Evolutionary conservation across 1,140 invertebrate genomes (phyloP).

Genomic region (Dolichoris vasculosae): DNA sequence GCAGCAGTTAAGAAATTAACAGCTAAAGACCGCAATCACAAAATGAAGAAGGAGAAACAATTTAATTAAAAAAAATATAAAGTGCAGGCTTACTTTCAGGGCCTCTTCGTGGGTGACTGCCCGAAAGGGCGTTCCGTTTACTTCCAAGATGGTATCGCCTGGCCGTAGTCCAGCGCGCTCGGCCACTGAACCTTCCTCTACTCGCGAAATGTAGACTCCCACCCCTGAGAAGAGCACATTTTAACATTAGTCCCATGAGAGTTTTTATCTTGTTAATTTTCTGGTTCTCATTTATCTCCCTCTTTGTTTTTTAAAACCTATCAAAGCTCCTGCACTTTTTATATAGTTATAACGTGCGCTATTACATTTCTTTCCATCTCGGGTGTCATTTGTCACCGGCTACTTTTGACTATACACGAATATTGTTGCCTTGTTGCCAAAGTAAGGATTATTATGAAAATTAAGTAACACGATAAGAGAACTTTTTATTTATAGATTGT

Average conservation of each 20-base stretch:
- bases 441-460: not conserved
- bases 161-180: conserved; percentile 88
- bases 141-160: conserved; percentile 91
- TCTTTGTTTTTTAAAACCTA: not conserved
- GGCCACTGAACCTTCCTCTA: conserved; percentile 90
- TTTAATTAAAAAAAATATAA: not conserved
- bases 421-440: not conserved
- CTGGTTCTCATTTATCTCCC: not conserved
- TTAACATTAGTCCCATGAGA: conserved; percentile 3
- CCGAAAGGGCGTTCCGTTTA: conserved; percentile 90
- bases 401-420: not conserved
- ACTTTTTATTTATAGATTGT: not conserved
- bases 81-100: conserved; percentile 81
- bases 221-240: conserved; percentile 77
- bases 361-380: conserved; percentile 30
- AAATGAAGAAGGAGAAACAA: not conserved
- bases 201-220: conserved; percentile 90
- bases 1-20: not conserved
- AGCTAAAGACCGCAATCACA: not conserved
- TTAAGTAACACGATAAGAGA: not conserved
- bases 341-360: conserved; percentile 14
- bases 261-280: not conserved
- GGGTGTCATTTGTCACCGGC: conserved; percentile 10
- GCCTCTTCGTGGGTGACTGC: conserved; percentile 91
- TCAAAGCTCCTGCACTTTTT: not conserved